These are phyloP conservation scores for Liopterus haemorrhoidalis DNA, from an alignment of 2,888 invertebrate genomes.

Conservation along the genomic window DNA sequence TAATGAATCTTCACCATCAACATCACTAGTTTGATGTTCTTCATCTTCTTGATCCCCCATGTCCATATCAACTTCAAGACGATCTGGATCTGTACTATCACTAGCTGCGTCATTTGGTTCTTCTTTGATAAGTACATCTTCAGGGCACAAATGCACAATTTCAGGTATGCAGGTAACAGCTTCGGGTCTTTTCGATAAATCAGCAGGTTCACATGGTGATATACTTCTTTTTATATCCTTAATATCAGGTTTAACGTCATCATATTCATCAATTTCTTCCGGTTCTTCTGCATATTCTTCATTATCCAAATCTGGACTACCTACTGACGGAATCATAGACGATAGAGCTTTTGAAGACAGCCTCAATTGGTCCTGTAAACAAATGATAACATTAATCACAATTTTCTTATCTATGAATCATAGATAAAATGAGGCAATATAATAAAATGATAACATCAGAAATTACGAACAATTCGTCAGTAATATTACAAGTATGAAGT, in stretches of 20 bases:
- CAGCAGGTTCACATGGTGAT: conserved; percentile 38
- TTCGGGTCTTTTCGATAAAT: conserved; percentile 42
- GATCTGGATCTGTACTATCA: conserved; percentile 68
- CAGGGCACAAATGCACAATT: too few species aligned
- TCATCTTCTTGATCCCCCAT: too few species aligned
- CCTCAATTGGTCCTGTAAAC: conserved; percentile 16
- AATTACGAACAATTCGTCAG: too few species aligned
- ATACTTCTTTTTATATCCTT: conserved; percentile 8
- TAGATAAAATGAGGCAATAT: neutral
- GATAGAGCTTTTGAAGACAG: conserved; percentile 18
- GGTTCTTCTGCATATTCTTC: too few species aligned
- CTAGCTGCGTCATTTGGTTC: conserved; percentile 40
- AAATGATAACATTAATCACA: neutral
- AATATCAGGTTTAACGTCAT: neutral
- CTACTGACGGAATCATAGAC: conserved; percentile 17
- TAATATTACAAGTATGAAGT: too few species aligned
- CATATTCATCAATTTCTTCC: too few species aligned
- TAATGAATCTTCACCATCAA: too few species aligned
- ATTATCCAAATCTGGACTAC: conserved; percentile 1
- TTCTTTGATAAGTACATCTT: conserved; percentile 36
- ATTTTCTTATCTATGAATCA: neutral
- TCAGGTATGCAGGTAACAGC: conserved; percentile 44
- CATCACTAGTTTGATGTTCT: too few species aligned
- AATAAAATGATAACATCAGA: neutral
- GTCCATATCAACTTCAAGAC: conserved; percentile 66